Evolutionary conservation across 2,888 invertebrate species (phyloP), one percentile per base, ranked within the genome.

Genomic region (Sphaerophoria rueppellii): DNA sequence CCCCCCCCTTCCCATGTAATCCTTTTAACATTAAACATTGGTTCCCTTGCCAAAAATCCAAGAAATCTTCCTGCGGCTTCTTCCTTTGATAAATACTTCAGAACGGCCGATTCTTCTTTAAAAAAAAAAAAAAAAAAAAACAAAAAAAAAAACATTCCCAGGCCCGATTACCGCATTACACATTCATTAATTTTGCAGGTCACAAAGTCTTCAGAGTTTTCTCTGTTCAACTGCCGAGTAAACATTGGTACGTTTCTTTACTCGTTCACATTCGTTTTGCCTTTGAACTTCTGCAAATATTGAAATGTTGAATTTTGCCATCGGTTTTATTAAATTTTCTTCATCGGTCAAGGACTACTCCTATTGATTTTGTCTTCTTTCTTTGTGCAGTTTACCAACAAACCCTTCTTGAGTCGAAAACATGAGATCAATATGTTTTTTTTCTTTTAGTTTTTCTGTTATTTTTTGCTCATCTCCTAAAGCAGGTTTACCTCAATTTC

Each of bases 401-500:
- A 70, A 70, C 65, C 46, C 40, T 57, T 32, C 43, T 35, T 60
- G 14, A 54, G 52, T 48, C 35, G 4, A 58, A 50, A 14, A 57
- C 9, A 11, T 12, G 11, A 6, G 2, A 54, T 67, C 52, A 52
- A 4, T 54, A 24, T 5, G 34, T 37, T 57, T 58, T n/a, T 65
- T 52, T 65, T 52, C 70, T n/a, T n/a, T n/a, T n/a, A n/a, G n/a
- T n/a, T n/a, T n/a, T n/a, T n/a, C 35, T 24, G 24, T 12, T n/a
- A n/a, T n/a, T 11, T 6, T 60, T 43, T 24, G 6, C 60, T 60
- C 58, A 16, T 58, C 40, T 43, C 24, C 65, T 67, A 67, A 71
- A 61, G 32, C 61, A 40, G 74, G 65, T 67, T 71, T 71, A 71
- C 74, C 79, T 83, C 83, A 79, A 79, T 72, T 75, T 76, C 80